A percentile compares a stretch with the other conserved stretches of the same genome.
Conservation (phyloP, 2,888 invertebrate genomes). For the Amphipoea lucens region DNA sequence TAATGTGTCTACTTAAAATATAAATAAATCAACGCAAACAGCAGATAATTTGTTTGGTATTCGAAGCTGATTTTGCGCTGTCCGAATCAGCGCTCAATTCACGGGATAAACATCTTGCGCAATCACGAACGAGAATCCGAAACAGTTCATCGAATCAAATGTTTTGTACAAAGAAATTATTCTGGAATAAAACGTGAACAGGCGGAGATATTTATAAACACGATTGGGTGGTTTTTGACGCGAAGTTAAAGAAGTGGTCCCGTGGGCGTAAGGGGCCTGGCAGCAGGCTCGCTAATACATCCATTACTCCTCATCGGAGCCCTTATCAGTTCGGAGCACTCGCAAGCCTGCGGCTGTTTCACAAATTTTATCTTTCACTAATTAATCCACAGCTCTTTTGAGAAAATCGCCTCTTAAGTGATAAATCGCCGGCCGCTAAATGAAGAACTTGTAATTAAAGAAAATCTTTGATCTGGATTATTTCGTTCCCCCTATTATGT, state of each 20-base stretch:
- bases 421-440: constrained; percentile 83
- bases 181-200: constrained; percentile 73
- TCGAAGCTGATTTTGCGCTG: constrained; percentile 71
- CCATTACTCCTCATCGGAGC: constrained; percentile 84
- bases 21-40: constrained; percentile 72
- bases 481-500: constrained; percentile 73
- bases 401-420: constrained; percentile 84
- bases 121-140: constrained; percentile 68
- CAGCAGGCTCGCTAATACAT: constrained; percentile 80
- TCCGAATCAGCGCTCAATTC: constrained; percentile 76
- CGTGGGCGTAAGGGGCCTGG: constrained; percentile 68
- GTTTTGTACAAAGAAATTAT: constrained; percentile 79
- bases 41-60: constrained; percentile 77
- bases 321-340: constrained; percentile 85
- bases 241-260: constrained; percentile 74
- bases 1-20: constrained; percentile 68
- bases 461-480: constrained; percentile 85
- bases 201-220: constrained; percentile 75
- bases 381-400: constrained; percentile 87
- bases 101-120: constrained; percentile 73
- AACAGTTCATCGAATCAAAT: constrained; percentile 81
- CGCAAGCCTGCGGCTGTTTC: constrained; percentile 83
- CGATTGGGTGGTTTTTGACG: constrained; percentile 79
- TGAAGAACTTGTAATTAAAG: constrained; percentile 85
- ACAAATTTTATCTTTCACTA: constrained; percentile 88